Evolutionary conservation across 1,140 invertebrate species (phyloP).

Genomic region (Sitobion miscanthi): DNA sequence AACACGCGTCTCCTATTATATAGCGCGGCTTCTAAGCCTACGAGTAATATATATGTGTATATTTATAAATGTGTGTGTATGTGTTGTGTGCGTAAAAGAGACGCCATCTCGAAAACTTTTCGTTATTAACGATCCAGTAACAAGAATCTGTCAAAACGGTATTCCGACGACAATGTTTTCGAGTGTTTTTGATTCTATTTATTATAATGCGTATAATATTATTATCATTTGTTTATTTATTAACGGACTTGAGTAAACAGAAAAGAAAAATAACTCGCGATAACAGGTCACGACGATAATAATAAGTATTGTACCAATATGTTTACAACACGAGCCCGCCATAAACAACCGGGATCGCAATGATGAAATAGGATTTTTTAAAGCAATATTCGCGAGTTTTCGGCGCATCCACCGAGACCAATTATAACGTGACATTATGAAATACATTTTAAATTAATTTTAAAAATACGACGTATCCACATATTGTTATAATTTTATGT

Average conservation of each 20-base stretch:
- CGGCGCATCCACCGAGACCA: not conserved
- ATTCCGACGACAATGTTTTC: slow-evolving; percentile 17
- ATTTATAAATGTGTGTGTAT: not conserved
- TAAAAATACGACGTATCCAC: not conserved
- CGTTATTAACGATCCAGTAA: slow-evolving; percentile 17
- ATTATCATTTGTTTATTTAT: slow-evolving; percentile 28
- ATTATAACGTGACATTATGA: not conserved
- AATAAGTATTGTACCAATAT: slow-evolving; percentile 23
- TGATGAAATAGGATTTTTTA: not conserved
- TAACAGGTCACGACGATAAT: slow-evolving; percentile 29
- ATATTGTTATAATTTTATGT: too few species aligned
- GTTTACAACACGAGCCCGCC: not conserved
- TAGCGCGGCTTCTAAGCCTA: not conserved
- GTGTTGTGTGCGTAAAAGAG: not conserved
- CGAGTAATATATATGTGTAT: not conserved
- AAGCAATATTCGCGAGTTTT: not conserved
- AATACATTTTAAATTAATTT: not conserved
- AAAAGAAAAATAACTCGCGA: not conserved
- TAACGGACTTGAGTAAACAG: not conserved
- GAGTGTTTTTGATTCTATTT: not conserved
- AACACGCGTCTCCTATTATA: not conserved
- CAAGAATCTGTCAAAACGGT: slow-evolving; percentile 39
- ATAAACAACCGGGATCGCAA: slow-evolving; percentile 17
- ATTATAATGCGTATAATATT: not conserved
- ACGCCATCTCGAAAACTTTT: not conserved